These are phyloP conservation scores for Dioctria linearis DNA, from an alignment of 2,888 invertebrate species.

Conservation along the genomic window DNA sequence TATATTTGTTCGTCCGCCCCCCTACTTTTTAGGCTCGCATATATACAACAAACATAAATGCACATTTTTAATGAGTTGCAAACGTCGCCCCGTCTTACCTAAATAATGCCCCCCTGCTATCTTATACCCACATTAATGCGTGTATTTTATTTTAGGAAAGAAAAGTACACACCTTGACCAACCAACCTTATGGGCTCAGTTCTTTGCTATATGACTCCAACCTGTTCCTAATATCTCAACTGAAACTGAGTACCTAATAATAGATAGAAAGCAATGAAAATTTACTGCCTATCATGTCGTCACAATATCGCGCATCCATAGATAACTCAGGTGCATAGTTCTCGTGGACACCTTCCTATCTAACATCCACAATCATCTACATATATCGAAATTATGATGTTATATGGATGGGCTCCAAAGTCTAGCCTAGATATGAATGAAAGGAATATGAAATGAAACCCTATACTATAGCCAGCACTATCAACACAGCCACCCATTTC, in stretches of 20 bases:
- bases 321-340: background rate
- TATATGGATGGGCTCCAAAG: background rate
- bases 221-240: background rate
- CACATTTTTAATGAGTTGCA: conserved; percentile 27
- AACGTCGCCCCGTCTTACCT: background rate
- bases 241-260: background rate
- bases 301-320: background rate
- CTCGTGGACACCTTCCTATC: too few relatives aligned
- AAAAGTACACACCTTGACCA: conserved; percentile 6
- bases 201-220: background rate
- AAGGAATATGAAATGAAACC: background rate
- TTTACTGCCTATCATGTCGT: background rate
- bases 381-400: conserved; percentile 10
- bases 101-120: background rate
- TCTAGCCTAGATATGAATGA: background rate
- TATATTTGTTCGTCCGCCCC: conserved; percentile 10
- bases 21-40: background rate
- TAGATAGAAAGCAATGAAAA: conserved; percentile 1
- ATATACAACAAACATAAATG: too few relatives aligned
- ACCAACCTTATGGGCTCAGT: background rate
- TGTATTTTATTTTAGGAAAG: background rate
- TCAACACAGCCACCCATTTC: conserved; percentile 17
- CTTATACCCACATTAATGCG: background rate
- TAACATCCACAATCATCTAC: too few relatives aligned
- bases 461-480: conserved; percentile 20